Percentiles rank a stretch among this genome's conserved stretches.
Conservation (phyloP, 1,140 invertebrate species). For the Micrasema minimum region DNA sequence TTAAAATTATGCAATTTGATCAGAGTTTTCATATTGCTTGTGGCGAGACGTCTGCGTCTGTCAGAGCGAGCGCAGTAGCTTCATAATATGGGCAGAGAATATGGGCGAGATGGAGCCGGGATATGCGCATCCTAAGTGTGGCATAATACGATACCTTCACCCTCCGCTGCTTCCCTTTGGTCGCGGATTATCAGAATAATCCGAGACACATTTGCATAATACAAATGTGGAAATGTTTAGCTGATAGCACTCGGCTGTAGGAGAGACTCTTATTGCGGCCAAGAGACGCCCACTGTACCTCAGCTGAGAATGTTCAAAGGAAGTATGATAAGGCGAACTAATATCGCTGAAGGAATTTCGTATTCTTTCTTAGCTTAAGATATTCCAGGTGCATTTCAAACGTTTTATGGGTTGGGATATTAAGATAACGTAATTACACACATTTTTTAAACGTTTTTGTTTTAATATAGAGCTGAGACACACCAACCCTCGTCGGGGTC, state of each 20-base stretch:
- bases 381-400: neutral
- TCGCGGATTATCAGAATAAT: slow-evolving; percentile 44
- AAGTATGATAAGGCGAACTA: neutral
- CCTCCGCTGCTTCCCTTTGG: slow-evolving; percentile 5
- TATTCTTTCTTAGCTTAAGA: too few relatives aligned
- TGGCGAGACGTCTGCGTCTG: neutral
- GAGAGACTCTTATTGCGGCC: slow-evolving; percentile 1
- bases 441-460: neutral
- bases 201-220: slow-evolving; percentile 47
- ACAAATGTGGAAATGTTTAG: slow-evolving; percentile 43
- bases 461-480: too few relatives aligned
- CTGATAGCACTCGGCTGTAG: neutral
- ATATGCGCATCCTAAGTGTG: slow-evolving; percentile 45
- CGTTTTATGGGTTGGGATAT: neutral
- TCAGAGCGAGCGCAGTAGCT: slow-evolving; percentile 2
- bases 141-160: slow-evolving; percentile 40
- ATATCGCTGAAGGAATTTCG: neutral
- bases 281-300: neutral
- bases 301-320: neutral
- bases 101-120: too few relatives aligned
- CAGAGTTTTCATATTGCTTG: slow-evolving; percentile 3
- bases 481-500: too few relatives aligned
- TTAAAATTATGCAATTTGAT: neutral
- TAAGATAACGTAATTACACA: neutral
- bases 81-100: too few relatives aligned